Conservation (phyloP, 2,113 vertebrate species). For the Cyanoramphus novaezelandiae region DNA sequence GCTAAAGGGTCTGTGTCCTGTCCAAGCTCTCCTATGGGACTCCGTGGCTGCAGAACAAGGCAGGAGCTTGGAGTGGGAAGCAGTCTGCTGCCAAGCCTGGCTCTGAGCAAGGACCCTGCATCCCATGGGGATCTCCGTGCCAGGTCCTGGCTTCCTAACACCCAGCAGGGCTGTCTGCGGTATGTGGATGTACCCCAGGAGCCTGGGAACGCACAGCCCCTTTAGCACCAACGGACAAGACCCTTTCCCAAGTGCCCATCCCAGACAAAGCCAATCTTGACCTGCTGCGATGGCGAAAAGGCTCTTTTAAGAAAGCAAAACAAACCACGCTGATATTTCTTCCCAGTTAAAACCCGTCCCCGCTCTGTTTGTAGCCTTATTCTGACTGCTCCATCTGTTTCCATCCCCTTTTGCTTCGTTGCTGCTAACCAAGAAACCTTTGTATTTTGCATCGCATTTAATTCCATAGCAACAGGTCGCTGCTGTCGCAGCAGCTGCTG, state of each 20-base stretch:
- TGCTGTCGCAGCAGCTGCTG: constrained; percentile 48
- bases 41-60: not conserved
- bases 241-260: not conserved
- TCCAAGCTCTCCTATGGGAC: not conserved
- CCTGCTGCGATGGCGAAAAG: not conserved
- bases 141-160: not conserved
- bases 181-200: not conserved
- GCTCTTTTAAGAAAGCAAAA: not conserved
- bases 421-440: constrained; percentile 45
- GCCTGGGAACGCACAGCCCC: not conserved
- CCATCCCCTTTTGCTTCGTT: not conserved
- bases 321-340: not conserved
- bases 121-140: not conserved
- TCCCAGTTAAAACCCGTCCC: not conserved
- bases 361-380: not conserved
- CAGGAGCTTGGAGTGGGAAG: not conserved
- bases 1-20: not conserved
- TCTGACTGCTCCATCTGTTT: not conserved
- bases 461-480: constrained; percentile 69
- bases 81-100: not conserved
- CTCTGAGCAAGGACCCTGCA: too few relatives aligned
- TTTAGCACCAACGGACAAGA: not conserved
- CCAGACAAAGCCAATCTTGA: constrained; percentile 26
- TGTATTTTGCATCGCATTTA: constrained; percentile 22
- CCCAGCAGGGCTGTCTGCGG: not conserved